A percentile compares a stretch with the other conserved stretches of the same genome.
Evolutionary conservation across 2,797 vertebrate species (phyloP).

Genomic region (Rhinella marina): DNA sequence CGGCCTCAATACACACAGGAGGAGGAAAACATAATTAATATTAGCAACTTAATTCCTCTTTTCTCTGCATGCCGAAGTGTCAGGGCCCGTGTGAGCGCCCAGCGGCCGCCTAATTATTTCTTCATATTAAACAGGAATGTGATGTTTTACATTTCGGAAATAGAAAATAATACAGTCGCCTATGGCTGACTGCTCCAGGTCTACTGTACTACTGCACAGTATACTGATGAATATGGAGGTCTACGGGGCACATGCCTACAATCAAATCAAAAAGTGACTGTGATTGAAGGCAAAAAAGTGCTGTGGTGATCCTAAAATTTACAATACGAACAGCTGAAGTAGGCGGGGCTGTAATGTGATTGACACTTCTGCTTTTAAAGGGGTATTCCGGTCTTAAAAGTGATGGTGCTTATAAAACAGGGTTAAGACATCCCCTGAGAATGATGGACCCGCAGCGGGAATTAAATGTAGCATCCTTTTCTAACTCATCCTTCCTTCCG

Average conservation of each 20-base stretch:
- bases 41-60: slow-evolving; percentile 66
- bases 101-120: background rate
- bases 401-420: too few species aligned
- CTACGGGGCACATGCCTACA: background rate
- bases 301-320: background rate
- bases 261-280: background rate
- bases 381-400: too few species aligned
- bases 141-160: slow-evolving; percentile 2
- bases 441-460: too few species aligned
- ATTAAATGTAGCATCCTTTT: too few species aligned
- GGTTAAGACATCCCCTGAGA: too few species aligned
- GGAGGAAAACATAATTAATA: slow-evolving; percentile 70
- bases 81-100: slow-evolving; percentile 64
- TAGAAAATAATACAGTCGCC: background rate
- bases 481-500: too few species aligned
- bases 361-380: background rate
- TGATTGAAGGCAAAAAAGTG: background rate
- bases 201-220: too few species aligned
- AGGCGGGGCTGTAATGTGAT: background rate
- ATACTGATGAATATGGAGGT: background rate
- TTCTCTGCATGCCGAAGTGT: slow-evolving; percentile 62
- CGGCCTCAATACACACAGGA: slow-evolving; percentile 60
- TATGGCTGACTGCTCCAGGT: background rate
- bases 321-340: background rate
- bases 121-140: slow-evolving; percentile 11